Conservation (phyloP, 2,113 vertebrate species). For the Bos indicus region DNA sequence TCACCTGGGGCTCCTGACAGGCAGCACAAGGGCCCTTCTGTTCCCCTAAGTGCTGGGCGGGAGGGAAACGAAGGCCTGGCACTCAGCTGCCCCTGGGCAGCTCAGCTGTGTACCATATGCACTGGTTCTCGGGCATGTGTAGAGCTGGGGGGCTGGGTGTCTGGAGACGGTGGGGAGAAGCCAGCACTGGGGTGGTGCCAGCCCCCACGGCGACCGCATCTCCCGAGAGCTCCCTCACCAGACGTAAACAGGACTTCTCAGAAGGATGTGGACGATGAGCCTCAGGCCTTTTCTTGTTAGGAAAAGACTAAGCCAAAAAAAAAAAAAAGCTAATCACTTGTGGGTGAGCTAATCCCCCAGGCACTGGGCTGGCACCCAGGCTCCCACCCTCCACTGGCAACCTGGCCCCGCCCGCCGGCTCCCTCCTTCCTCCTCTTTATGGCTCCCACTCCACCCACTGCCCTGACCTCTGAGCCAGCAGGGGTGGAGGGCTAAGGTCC, state of each 20-base stretch:
- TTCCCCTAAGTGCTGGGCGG: fast-evolving
- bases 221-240: not conserved
- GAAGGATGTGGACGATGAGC: not conserved
- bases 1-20: fast-evolving
- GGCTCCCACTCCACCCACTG: not conserved
- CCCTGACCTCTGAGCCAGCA: not conserved
- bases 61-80: not conserved
- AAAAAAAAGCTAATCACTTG: not conserved
- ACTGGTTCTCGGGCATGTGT: not conserved
- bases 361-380: not conserved
- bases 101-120: not conserved
- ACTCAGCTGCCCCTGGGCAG: not conserved
- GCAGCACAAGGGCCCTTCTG: not conserved
- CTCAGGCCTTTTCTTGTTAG: constrained; percentile 8
- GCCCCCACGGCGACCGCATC: not conserved
- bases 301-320: not conserved
- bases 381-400: not conserved
- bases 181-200: not conserved
- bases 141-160: not conserved
- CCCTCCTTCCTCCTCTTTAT: not conserved
- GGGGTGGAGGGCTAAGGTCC: not conserved
- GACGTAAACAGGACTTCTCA: constrained; percentile 34
- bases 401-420: not conserved
- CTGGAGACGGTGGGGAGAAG: not conserved
- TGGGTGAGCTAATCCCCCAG: constrained; percentile 16